Conservation (phyloP, 2,888 invertebrate genomes). For the Plusia festucae region DNA sequence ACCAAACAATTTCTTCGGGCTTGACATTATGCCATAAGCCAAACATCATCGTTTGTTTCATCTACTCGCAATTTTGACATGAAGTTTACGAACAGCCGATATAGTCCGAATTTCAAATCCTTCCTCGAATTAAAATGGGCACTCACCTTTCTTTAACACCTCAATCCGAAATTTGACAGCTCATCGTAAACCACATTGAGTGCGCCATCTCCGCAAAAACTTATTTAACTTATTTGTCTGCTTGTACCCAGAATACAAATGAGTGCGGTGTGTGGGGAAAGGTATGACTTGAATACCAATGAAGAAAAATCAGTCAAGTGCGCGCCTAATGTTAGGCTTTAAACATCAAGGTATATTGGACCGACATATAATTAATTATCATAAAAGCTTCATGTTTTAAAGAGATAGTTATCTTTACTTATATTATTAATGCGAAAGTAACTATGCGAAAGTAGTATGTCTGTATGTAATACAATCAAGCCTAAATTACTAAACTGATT, state of each 20-base stretch:
- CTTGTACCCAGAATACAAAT: constrained; percentile 44
- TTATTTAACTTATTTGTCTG: constrained; percentile 60
- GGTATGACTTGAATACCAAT: constrained; percentile 52
- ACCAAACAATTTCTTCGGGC: no score
- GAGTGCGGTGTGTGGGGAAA: constrained; percentile 31
- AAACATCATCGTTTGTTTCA: no score
- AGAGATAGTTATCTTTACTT: no score
- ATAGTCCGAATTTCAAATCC: background rate
- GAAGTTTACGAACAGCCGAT: background rate
- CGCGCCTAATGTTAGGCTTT: constrained; percentile 16
- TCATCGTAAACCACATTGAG: constrained; percentile 50
- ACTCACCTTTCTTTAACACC: background rate
- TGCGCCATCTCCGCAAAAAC: constrained; percentile 49
- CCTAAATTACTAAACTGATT: no score
- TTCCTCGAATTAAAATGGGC: constrained; percentile 1
- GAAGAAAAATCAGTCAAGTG: constrained; percentile 37
- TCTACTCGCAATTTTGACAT: no score
- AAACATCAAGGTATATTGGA: constrained; percentile 33
- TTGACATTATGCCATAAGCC: no score
- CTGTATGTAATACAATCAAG: no score
- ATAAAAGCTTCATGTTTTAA: no score
- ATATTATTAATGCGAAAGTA: no score
- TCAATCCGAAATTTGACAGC: constrained; percentile 41
- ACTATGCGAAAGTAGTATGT: no score
- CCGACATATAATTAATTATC: no score